phyloP scores from a whole-genome alignment of 2,113 vertebrate species.

The Serilophus lunatus region DNA sequence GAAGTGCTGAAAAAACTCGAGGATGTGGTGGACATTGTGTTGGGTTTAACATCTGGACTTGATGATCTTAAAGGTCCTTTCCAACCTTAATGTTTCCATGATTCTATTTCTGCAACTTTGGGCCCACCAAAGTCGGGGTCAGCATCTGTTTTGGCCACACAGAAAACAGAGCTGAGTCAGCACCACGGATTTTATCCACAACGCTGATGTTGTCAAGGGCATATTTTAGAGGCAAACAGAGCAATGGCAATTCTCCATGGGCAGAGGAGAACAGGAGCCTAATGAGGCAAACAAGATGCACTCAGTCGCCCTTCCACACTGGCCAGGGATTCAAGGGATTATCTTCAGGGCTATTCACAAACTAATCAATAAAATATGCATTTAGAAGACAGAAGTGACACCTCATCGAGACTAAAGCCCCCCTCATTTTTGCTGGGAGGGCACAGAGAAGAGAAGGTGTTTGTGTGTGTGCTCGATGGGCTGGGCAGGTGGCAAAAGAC shows the following conservation, averaged over 20 bases:
- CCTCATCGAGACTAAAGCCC: not conserved
- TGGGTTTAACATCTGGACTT: not conserved
- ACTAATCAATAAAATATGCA: rapidly evolving
- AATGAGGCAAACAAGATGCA: not conserved
- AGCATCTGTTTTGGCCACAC: not conserved
- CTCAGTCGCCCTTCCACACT: not conserved
- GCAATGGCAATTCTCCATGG: not conserved
- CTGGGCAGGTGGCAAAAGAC: not conserved
- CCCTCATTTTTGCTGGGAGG: rapidly evolving
- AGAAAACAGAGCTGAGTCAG: not conserved
- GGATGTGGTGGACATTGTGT: not conserved
- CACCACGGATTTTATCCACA: rapidly evolving
- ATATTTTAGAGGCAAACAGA: not conserved
- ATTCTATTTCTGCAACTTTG: not conserved
- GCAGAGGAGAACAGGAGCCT: not conserved
- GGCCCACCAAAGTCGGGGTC: not conserved
- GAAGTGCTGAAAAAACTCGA: not conserved
- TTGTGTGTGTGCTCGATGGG: not conserved
- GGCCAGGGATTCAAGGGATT: not conserved
- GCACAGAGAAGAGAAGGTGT: not conserved
- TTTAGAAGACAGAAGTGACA: not conserved
- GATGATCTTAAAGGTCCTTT: not conserved
- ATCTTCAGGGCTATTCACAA: not conserved
- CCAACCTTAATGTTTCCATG: not conserved
- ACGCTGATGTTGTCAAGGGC: not conserved